phyloP scores from a whole-genome alignment of 2,113 vertebrate species.

The Collichthys lucidus region DNA sequence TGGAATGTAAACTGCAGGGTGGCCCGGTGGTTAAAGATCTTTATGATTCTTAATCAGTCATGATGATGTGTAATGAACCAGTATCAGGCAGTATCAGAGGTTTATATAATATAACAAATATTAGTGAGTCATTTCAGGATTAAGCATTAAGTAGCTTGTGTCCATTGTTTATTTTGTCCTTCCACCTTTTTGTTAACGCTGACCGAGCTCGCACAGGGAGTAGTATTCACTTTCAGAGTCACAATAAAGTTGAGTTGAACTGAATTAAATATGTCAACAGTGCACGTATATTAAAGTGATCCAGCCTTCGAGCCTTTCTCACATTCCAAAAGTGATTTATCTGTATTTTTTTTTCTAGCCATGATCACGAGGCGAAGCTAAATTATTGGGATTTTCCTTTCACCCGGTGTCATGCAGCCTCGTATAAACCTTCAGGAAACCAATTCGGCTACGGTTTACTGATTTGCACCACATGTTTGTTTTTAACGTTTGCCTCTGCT shows the following conservation, averaged over 20 bases:
- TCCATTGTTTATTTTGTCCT: not conserved
- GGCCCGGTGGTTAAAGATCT: not conserved
- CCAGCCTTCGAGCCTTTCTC: not conserved
- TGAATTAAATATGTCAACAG: not conserved
- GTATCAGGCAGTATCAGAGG: too few species aligned
- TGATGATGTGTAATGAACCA: not conserved
- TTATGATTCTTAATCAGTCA: not conserved
- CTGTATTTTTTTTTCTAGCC: not conserved
- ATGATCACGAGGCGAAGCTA: not conserved
- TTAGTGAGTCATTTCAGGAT: not conserved
- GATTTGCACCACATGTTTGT: constrained; percentile 64
- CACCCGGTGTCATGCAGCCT: not conserved
- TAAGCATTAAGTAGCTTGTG: not conserved
- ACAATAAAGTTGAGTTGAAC: not conserved
- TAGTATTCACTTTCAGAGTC: not conserved
- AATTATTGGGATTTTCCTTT: constrained; percentile 28
- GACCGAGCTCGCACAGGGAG: not conserved
- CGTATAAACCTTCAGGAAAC: constrained; percentile 47
- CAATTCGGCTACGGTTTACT: constrained; percentile 45
- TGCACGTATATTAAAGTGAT: not conserved
- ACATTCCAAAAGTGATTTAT: not conserved
- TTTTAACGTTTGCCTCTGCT: constrained; percentile 64
- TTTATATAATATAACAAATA: not conserved
- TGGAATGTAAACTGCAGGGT: not conserved
- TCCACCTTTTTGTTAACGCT: not conserved